phyloP scores from a whole-genome alignment of 2,888 invertebrate genomes.

The Mimas tiliae region DNA sequence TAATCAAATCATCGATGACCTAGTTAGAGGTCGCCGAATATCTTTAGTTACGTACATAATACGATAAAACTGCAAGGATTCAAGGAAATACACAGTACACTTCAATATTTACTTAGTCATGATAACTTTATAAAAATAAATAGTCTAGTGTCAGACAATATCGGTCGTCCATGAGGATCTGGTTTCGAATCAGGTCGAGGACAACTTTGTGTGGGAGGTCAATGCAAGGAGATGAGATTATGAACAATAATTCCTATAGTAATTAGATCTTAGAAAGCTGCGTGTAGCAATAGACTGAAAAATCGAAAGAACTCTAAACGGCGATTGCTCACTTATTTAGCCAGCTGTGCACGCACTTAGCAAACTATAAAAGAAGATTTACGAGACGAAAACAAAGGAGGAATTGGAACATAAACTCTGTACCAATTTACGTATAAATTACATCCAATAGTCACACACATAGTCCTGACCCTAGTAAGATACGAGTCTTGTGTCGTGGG shows the following conservation, averaged over 20 bases:
- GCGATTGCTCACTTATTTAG: too few relatives aligned
- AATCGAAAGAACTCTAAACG: too few relatives aligned
- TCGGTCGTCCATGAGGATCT: too few relatives aligned
- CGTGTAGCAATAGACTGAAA: neutral
- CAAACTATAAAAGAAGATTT: neutral
- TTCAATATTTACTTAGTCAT: neutral
- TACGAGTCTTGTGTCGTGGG: too few relatives aligned
- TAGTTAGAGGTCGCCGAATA: slow-evolving; percentile 21
- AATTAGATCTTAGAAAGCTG: neutral
- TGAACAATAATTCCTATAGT: neutral
- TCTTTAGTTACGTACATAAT: neutral
- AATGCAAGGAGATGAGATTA: neutral
- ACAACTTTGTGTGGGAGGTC: neutral
- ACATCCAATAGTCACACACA: too few relatives aligned
- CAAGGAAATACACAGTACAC: slow-evolving; percentile 10
- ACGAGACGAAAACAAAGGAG: too few relatives aligned
- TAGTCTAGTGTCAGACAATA: neutral
- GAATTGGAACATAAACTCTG: too few relatives aligned
- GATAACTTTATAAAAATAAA: neutral
- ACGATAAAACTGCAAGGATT: slow-evolving; percentile 15
- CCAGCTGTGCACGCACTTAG: neutral
- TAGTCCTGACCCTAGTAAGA: too few relatives aligned
- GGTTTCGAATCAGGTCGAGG: neutral
- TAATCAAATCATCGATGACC: slow-evolving; percentile 23
- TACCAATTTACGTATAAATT: too few relatives aligned